These are phyloP conservation scores for Anabacerthia variegaticeps DNA, from an alignment of 2,797 vertebrate genomes.

Conservation along the genomic window DNA sequence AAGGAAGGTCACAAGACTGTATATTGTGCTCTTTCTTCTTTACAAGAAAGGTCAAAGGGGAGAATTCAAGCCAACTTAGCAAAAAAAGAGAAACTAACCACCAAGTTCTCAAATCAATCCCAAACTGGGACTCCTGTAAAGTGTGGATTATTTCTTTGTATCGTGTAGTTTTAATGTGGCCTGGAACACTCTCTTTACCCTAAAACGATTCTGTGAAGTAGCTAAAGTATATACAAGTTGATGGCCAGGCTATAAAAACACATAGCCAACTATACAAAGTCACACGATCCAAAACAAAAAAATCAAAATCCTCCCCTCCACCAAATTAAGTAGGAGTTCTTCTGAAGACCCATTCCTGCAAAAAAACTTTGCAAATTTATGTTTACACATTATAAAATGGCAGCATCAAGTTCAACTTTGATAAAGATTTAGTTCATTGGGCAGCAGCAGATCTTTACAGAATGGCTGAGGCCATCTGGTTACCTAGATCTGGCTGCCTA, in stretches of 20 bases:
- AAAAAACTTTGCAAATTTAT: background rate
- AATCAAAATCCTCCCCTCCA: background rate
- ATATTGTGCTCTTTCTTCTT: background rate
- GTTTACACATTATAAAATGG: background rate
- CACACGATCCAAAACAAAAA: background rate
- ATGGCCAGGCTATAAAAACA: background rate
- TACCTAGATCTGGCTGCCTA: background rate
- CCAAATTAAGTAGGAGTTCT: background rate
- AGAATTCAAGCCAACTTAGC: background rate
- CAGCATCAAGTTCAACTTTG: background rate
- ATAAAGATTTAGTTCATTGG: background rate
- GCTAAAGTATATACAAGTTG: background rate
- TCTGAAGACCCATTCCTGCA: background rate
- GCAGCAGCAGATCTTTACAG: background rate
- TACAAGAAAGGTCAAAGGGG: background rate
- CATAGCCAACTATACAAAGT: background rate
- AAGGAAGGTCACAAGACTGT: slow-evolving; percentile 32
- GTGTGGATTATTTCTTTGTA: background rate
- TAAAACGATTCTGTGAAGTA: background rate
- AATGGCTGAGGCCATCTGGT: background rate
- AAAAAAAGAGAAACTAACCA: background rate
- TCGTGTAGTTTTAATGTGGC: background rate
- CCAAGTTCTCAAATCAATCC: background rate
- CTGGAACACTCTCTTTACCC: background rate
- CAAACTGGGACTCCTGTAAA: background rate